Base-by-base conservation (phyloP, 2,113 vertebrate species). In the Rafetus swinhoei region DNA sequence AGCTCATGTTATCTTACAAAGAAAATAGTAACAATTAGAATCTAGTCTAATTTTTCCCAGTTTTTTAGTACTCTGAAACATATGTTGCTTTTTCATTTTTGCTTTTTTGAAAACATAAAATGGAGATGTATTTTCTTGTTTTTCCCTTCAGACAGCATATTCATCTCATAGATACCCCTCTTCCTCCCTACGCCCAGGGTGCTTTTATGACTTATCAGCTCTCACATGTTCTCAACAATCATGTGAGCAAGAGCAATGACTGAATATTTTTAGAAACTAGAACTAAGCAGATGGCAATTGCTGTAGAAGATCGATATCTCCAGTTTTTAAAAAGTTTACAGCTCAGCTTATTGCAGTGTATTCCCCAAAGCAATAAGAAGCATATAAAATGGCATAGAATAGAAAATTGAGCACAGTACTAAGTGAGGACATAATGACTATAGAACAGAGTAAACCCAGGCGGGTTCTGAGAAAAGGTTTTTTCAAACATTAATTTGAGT, bases 171-270 rank as follows among this genome's bases (percentile, higher is more conserved):
- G 91, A 96, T 93, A 87, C 93, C 94, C 95, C 90, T 95, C 91
- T 55, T 96, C 95, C 65, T 69, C 65, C 65, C 59, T 15, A 53
- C 50, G 96, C 95, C 96, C 91, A 97, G 93, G 96, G 97, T 97
- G 94, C 96, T 96, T 92, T 97, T 94, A 94, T 97, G 95, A 94
- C 97, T 97, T 97, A 97, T 93, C 95, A 96, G 93, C 94, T 96
- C 96, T 93, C 96, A 96, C 97, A 96, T 96, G 96, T 97, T 97
- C 96, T 96, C 96, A 96, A 94, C 91, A 84, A 89, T 90, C 96
- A 97, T 97, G 97, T 96, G 96, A 97, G 95, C 62, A 81, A 89
- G 79, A 87, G 94, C 95, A 95, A 89, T 89, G 81, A 87, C 87
- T 81, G 88, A 88, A 87, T 90, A 89, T 97, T 95, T 95, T 94